Conservation (phyloP, 2,113 vertebrate genomes). For the Pituophis catenifer region DNA sequence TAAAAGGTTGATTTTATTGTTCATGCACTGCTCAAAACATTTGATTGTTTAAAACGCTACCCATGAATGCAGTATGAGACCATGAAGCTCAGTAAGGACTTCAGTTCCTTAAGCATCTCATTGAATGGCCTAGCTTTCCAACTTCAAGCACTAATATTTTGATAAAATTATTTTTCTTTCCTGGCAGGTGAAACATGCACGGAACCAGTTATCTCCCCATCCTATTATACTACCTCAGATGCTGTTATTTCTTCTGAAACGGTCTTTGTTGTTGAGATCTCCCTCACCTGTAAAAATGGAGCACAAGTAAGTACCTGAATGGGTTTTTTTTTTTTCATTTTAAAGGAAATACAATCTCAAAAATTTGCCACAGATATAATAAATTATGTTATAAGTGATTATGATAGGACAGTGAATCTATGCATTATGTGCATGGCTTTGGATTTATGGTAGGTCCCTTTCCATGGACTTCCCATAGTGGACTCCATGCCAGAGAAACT, state of each 20-base stretch:
- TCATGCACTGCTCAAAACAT: not conserved
- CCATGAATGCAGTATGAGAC: not conserved
- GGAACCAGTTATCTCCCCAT: slow-evolving; percentile 84
- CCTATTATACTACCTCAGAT: slow-evolving; percentile 89
- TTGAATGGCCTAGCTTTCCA: not conserved
- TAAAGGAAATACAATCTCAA: not conserved
- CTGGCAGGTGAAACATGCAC: slow-evolving; percentile 82
- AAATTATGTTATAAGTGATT: not conserved
- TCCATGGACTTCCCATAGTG: slow-evolving; percentile 20
- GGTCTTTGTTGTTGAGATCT: slow-evolving; percentile 90
- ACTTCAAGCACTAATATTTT: not conserved
- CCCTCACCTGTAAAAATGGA: slow-evolving; percentile 84
- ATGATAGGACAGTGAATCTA: not conserved
- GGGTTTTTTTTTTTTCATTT: not conserved
- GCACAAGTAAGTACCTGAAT: slow-evolving; percentile 77
- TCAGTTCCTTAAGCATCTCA: not conserved
- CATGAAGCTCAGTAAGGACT: not conserved
- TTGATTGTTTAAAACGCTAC: not conserved
- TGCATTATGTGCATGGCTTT: slow-evolving; percentile 8
- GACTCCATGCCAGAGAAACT: slow-evolving; percentile 27
- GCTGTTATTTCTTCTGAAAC: slow-evolving; percentile 90
- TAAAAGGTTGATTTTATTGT: not conserved
- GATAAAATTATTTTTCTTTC: not conserved
- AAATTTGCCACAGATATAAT: not conserved
- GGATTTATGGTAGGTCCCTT: slow-evolving; percentile 14